Evolutionary conservation across 2,797 vertebrate genomes (phyloP).

Genomic region (Xenops minutus): DNA sequence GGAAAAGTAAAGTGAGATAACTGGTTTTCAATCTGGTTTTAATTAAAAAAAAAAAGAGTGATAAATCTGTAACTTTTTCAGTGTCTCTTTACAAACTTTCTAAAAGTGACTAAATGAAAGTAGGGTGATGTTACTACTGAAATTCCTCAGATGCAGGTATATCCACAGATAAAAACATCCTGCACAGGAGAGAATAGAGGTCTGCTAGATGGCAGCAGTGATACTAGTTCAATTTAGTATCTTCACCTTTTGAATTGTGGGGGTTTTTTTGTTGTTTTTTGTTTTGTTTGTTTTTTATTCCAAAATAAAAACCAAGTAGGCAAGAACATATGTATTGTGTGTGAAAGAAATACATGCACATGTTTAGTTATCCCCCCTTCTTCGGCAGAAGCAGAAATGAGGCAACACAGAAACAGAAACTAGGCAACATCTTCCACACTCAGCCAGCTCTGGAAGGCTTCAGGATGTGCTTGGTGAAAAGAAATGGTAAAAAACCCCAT

Average conservation of each 20-base stretch:
- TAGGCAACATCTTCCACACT: background rate
- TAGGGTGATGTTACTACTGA: background rate
- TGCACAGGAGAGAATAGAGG: background rate
- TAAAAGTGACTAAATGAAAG: background rate
- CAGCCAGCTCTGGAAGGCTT: background rate
- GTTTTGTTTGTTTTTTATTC: background rate
- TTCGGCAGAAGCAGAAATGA: background rate
- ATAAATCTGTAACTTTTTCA: background rate
- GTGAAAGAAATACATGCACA: background rate
- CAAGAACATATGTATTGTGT: background rate
- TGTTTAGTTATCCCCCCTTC: background rate
- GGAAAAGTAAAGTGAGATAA: background rate
- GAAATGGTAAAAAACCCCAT: background rate
- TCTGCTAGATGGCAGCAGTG: background rate
- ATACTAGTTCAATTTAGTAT: background rate
- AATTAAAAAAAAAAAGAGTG: background rate
- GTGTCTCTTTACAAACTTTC: background rate
- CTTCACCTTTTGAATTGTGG: background rate
- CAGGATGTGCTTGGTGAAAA: background rate
- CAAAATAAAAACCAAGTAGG: background rate
- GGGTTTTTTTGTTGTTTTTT: too few relatives aligned
- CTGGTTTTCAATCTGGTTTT: background rate
- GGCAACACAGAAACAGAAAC: background rate
- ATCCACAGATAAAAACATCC: background rate
- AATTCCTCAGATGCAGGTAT: background rate